Percentiles rank a stretch among this genome's conserved stretches.
These are phyloP conservation scores for Thunnus albacares DNA, from an alignment of 2,797 vertebrate genomes.

Conservation along the genomic window DNA sequence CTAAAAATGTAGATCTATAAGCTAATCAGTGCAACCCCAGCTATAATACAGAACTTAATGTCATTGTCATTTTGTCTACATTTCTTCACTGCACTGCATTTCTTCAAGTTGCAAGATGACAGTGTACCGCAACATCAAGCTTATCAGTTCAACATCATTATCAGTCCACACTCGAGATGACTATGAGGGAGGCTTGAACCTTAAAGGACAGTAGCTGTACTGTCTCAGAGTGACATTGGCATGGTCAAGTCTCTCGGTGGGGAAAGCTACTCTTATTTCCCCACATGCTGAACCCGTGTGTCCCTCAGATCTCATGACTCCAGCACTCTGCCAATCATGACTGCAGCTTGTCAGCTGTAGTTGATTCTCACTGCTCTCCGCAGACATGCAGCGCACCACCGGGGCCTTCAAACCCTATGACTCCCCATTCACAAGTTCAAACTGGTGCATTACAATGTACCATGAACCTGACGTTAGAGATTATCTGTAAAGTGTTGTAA, in stretches of 20 bases:
- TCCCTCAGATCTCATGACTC: constrained; percentile 76
- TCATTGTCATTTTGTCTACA: not conserved
- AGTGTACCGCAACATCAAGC: not conserved
- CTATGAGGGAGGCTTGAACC: not conserved
- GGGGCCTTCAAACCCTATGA: constrained; percentile 44
- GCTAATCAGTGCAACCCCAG: not conserved
- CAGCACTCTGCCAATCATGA: constrained; percentile 76
- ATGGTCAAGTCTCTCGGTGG: constrained; percentile 19
- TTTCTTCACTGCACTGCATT: not conserved
- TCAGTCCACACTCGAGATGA: not conserved
- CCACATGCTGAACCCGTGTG: constrained; percentile 64
- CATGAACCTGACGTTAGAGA: constrained; percentile 24
- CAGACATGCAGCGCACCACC: constrained; percentile 51
- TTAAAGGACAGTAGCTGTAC: not conserved
- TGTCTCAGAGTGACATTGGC: constrained; percentile 7
- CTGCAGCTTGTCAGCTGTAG: constrained; percentile 71
- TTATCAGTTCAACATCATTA: constrained; percentile 2
- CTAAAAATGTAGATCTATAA: not conserved
- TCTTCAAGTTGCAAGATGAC: no score
- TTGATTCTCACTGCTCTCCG: constrained; percentile 50
- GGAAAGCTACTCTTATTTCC: constrained; percentile 48
- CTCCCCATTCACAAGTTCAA: constrained; percentile 35
- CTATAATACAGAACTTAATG: not conserved
- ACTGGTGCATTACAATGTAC: constrained; percentile 20
- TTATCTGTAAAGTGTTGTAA: constrained; percentile 6